phyloP scores from a whole-genome alignment of 2,888 invertebrate genomes.

The Pecten maximus region DNA sequence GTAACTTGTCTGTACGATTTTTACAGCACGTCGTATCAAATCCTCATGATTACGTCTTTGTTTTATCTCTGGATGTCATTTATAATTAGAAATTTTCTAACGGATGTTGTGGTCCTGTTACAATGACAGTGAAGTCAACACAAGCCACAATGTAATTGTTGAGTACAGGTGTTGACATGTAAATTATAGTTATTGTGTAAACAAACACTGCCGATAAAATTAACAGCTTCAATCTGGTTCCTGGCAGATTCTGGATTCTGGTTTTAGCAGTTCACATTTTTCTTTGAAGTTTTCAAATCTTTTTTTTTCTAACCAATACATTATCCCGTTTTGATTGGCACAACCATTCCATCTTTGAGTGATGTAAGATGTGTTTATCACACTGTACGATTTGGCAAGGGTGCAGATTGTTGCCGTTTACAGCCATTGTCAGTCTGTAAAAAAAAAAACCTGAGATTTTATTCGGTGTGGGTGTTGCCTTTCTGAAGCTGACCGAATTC shows the following conservation, averaged over 20 bases:
- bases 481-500: not conserved
- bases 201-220: not conserved
- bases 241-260: not conserved
- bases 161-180: not conserved
- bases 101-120: no score
- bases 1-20: no score
- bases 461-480: not conserved
- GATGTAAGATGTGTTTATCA: slow-evolving; percentile 28
- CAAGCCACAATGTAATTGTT: no score
- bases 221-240: not conserved
- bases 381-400: not conserved
- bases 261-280: not conserved
- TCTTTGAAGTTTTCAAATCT: not conserved
- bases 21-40: no score
- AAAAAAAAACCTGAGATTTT: not conserved
- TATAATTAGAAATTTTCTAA: no score
- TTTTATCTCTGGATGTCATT: no score
- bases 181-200: not conserved
- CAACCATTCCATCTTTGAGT: not conserved
- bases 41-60: no score
- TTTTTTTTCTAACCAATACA: not conserved
- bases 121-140: no score
- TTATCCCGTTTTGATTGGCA: not conserved
- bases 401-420: not conserved
- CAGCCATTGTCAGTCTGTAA: not conserved